A percentile compares a stretch with the other conserved stretches of the same genome.
Conservation (phyloP, 2,797 vertebrate genomes). For the Neosilurus mollespiculum region DNA sequence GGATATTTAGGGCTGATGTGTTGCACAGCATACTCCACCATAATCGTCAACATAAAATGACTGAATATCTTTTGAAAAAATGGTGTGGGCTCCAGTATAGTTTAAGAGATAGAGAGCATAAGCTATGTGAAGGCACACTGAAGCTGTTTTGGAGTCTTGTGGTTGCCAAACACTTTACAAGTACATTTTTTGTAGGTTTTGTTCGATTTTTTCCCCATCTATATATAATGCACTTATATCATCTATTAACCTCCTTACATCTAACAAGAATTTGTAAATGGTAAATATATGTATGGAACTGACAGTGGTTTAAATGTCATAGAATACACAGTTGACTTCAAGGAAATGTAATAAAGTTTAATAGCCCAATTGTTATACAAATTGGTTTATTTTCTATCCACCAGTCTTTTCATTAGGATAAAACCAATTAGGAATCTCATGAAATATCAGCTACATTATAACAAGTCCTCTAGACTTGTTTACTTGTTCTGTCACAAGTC, state of each 20-base stretch:
- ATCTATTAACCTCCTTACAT: background rate
- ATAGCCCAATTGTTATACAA: conserved; percentile 9
- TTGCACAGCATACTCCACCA: background rate
- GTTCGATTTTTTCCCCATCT: background rate
- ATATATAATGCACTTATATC: background rate
- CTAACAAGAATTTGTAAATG: background rate
- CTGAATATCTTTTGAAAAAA: background rate
- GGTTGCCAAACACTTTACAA: background rate
- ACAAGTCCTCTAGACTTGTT: background rate
- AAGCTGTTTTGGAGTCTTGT: background rate
- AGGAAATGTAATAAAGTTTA: background rate
- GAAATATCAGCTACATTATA: conserved; percentile 19
- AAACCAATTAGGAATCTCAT: conserved; percentile 18
- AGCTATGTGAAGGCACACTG: background rate
- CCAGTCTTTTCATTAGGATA: conserved; percentile 24
- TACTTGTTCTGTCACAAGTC: conserved; percentile 16
- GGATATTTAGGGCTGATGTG: background rate
- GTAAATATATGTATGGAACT: background rate
- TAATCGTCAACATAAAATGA: background rate
- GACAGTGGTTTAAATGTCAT: background rate
- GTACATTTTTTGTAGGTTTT: background rate
- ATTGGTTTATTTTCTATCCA: conserved; percentile 7
- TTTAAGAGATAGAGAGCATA: background rate
- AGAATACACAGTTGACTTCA: background rate
- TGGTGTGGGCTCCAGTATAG: background rate